Conservation (phyloP, 1,140 invertebrate genomes). For the Liolophura sinensis region DNA sequence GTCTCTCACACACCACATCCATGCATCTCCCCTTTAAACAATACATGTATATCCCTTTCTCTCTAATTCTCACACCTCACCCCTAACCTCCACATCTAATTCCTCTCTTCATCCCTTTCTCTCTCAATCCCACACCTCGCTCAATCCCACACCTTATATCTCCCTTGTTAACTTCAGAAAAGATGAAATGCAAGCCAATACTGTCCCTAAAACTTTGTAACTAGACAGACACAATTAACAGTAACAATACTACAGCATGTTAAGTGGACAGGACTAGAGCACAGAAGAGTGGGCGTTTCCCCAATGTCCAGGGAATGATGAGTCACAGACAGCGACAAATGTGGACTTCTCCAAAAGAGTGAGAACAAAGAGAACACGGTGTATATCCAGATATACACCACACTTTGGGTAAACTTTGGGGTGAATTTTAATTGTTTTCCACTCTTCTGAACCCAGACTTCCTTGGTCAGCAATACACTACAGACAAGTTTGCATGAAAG, state of each 20-base stretch:
- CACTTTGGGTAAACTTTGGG: not conserved
- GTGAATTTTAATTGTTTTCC: constrained; percentile 17
- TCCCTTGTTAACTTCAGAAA: not conserved
- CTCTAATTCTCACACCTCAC: constrained; percentile 1
- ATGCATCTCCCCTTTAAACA: not conserved
- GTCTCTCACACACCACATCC: not conserved
- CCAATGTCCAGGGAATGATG: too few species aligned
- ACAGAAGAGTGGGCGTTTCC: too few species aligned
- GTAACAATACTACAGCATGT: not conserved
- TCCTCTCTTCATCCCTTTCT: constrained; percentile 4
- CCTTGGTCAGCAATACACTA: not conserved
- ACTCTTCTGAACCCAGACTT: constrained; percentile 12
- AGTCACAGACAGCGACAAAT: too few species aligned
- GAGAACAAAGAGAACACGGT: not conserved
- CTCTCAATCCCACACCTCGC: not conserved
- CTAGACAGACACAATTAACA: not conserved
- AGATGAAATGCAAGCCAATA: not conserved
- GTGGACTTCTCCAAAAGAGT: not conserved
- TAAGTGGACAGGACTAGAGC: too few species aligned
- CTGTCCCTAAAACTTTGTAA: not conserved
- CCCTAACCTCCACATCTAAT: constrained; percentile 5
- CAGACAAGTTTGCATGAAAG: constrained; percentile 5
- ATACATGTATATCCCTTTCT: constrained; percentile 1
- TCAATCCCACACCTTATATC: not conserved
- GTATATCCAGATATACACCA: not conserved